A percentile compares a stretch with the other conserved stretches of the same genome.
Conservation (phyloP, 2,113 vertebrate genomes). For the Sinocyclocheilus maitianheensis region DNA sequence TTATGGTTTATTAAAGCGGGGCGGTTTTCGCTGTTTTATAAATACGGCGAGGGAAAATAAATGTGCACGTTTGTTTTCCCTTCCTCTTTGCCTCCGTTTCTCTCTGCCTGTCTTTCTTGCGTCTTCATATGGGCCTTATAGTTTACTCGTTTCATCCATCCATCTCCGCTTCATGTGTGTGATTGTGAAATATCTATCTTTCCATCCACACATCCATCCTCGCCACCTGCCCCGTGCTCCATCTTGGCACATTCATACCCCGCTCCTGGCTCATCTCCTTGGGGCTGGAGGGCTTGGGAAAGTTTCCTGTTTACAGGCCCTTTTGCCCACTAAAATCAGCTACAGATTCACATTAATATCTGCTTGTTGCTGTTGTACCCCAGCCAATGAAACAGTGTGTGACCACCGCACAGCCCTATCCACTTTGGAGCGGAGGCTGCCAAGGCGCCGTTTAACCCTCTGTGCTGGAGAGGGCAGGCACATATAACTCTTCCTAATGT, state of each 20-base stretch:
- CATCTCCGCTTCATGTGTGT: conserved; percentile 52
- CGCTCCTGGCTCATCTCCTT: conserved; percentile 65
- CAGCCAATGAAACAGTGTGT: conserved; percentile 78
- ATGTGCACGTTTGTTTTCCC: conserved; percentile 76
- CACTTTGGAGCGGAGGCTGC: conserved; percentile 68
- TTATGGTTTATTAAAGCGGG: conserved; percentile 81
- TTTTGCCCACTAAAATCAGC: conserved; percentile 76
- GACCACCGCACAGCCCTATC: conserved; percentile 69
- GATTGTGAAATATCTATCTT: conserved; percentile 63
- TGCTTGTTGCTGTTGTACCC: conserved; percentile 67
- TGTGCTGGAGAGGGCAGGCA: conserved; percentile 63
- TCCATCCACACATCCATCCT: conserved; percentile 58
- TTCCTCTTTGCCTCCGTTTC: conserved; percentile 24
- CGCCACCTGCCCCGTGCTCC: conserved; percentile 44
- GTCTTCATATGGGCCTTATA: conserved; percentile 24
- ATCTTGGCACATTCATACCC: conserved; percentile 72
- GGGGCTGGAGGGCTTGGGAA: conserved; percentile 74
- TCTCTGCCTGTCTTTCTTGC: not conserved
- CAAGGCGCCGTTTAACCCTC: conserved; percentile 69
- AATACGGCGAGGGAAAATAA: conserved; percentile 78
- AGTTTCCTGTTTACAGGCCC: conserved; percentile 72
- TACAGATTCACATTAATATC: conserved; percentile 76
- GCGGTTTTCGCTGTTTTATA: conserved; percentile 75
- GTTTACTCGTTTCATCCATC: conserved; percentile 61
- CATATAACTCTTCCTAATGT: conserved; percentile 68